A percentile compares a stretch with the other conserved stretches of the same genome.
phyloP scores from a whole-genome alignment of 2,797 vertebrate genomes.

The Chaunax sp. region DNA sequence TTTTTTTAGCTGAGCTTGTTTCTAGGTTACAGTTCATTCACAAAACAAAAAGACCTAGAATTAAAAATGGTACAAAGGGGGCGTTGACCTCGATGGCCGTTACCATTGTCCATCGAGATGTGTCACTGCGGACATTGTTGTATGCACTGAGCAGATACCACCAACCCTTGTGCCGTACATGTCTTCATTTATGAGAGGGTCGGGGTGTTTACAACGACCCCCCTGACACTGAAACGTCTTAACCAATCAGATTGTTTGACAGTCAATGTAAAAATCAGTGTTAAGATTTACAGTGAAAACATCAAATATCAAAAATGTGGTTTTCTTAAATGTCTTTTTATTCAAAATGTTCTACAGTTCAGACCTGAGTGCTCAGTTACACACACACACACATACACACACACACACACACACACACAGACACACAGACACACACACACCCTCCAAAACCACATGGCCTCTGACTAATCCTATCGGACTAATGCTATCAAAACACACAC shows the following conservation, averaged over 20 bases:
- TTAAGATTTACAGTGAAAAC: background rate
- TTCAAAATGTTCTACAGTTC: background rate
- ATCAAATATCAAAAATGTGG: background rate
- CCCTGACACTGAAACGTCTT: background rate
- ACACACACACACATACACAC: conserved; percentile 9
- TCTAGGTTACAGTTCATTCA: no score
- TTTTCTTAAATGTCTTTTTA: background rate
- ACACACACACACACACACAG: conserved; percentile 11
- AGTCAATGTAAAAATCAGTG: background rate
- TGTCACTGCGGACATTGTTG: no score
- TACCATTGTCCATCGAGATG: no score
- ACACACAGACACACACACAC: conserved; percentile 13
- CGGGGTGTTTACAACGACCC: background rate
- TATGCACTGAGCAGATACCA: no score
- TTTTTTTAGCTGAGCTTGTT: no score
- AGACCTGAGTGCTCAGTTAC: background rate
- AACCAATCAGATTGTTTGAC: background rate
- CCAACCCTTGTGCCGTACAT: no score
- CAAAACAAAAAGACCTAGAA: no score
- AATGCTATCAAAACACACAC: conserved; percentile 60
- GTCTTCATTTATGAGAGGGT: background rate
- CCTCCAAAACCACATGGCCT: conserved; percentile 42
- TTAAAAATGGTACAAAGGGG: no score
- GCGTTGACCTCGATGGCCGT: no score
- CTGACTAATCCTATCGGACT: conserved; percentile 71